These are phyloP conservation scores for Psettodes erumei DNA, from an alignment of 2,113 vertebrate species.

Conservation along the genomic window DNA sequence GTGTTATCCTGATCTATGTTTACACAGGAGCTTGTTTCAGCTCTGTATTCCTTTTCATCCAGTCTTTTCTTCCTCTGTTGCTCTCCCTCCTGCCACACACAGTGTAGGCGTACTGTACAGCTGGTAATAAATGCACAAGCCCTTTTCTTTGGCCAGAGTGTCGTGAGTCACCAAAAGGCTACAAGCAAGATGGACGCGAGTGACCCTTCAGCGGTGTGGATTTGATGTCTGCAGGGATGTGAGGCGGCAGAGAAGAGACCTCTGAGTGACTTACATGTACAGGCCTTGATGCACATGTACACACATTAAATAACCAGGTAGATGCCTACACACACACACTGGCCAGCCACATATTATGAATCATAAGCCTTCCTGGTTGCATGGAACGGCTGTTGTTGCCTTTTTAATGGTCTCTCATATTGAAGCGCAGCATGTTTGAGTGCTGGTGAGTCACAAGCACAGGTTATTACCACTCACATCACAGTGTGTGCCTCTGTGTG, in stretches of 20 bases:
- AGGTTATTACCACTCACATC: constrained; percentile 34
- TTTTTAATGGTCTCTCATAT: constrained; percentile 47
- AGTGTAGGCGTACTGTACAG: constrained; percentile 56
- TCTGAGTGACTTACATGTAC: constrained; percentile 13
- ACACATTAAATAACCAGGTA: constrained; percentile 9
- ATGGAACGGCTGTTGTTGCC: constrained; percentile 11
- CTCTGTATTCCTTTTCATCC: constrained; percentile 6
- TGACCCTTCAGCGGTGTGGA: constrained; percentile 30
- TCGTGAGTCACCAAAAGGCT: constrained; percentile 59
- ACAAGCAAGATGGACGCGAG: constrained; percentile 19
- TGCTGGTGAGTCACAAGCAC: constrained; percentile 38
- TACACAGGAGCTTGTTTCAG: too few species aligned
- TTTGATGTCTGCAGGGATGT: constrained; percentile 41
- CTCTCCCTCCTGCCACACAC: constrained; percentile 20
- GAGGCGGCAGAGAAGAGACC: constrained; percentile 6
- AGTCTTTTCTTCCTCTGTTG: not conserved
- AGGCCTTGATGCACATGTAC: constrained; percentile 20
- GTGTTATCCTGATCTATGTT: too few species aligned
- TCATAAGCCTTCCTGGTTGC: not conserved
- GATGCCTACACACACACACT: not conserved
- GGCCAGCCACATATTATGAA: constrained; percentile 1
- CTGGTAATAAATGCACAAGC: constrained; percentile 49
- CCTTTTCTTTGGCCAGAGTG: constrained; percentile 45
- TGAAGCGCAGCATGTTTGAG: constrained; percentile 21
- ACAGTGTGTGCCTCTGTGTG: not conserved